Percentiles rank a stretch among this genome's conserved stretches.
These are phyloP conservation scores for Brachyalestes nurse DNA, from an alignment of 2,797 vertebrate species.

Conservation along the genomic window DNA sequence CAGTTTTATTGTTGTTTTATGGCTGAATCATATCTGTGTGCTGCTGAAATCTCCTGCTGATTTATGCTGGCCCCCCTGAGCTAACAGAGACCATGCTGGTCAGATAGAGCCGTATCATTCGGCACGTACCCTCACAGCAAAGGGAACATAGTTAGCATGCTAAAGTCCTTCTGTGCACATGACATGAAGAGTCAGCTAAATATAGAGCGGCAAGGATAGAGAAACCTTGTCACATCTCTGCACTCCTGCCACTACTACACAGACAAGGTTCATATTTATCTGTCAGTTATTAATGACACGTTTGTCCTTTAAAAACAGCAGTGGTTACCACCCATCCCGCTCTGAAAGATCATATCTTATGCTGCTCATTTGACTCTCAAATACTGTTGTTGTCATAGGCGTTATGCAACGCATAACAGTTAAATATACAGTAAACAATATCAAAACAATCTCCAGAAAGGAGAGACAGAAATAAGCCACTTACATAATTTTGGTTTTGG, in stretches of 20 bases:
- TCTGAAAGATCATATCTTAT: slow-evolving; percentile 2
- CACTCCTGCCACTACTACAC: slow-evolving; percentile 14
- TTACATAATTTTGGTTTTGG: background rate
- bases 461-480: background rate
- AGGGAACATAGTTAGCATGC: slow-evolving; percentile 28
- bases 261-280: slow-evolving; percentile 21
- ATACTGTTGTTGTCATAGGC: slow-evolving; percentile 26
- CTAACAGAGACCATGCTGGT: slow-evolving; percentile 38
- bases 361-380: slow-evolving; percentile 18
- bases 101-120: slow-evolving; percentile 53
- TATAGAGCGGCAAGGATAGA: slow-evolving; percentile 32
- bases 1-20: slow-evolving; percentile 55
- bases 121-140: slow-evolving; percentile 46
- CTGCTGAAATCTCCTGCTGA: slow-evolving; percentile 36
- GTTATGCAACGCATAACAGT: slow-evolving; percentile 21
- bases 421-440: slow-evolving; percentile 11
- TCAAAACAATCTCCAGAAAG: slow-evolving; percentile 9
- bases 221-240: slow-evolving; percentile 34
- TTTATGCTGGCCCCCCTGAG: slow-evolving; percentile 51
- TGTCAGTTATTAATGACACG: slow-evolving; percentile 15
- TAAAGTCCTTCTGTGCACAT: background rate
- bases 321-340: background rate
- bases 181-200: slow-evolving; percentile 47
- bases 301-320: slow-evolving; percentile 26
- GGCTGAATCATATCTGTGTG: slow-evolving; percentile 51